Conservation (phyloP, 2,113 vertebrate genomes). For the Cephalopholis sonnerati region DNA sequence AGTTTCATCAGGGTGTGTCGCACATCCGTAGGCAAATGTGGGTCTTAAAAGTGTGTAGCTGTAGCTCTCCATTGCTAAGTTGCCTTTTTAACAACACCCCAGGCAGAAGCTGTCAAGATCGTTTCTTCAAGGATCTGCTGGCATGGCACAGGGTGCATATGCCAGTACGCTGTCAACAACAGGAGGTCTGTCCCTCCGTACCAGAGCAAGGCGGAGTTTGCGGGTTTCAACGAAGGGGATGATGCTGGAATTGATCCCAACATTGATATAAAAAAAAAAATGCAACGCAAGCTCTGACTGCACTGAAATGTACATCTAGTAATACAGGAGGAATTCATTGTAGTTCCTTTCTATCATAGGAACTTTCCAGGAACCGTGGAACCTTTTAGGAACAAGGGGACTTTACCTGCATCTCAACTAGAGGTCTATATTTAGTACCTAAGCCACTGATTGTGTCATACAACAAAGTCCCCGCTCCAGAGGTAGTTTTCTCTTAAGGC, state of each 20-base stretch:
- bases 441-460: not conserved
- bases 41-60: conserved; percentile 12
- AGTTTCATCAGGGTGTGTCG: conserved; percentile 27
- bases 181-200: not conserved
- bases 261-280: conserved; percentile 3
- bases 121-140: not conserved
- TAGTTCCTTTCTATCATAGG: not conserved
- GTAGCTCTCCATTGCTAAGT: not conserved
- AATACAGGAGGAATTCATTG: not conserved
- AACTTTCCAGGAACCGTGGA: not conserved
- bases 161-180: not conserved
- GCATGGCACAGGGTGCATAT: not conserved
- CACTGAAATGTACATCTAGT: not conserved
- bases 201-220: not conserved
- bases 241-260: not conserved
- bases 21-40: conserved; percentile 23
- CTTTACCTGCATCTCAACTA: not conserved
- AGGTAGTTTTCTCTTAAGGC: not conserved
- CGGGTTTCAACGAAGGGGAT: not conserved
- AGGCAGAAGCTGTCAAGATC: not conserved
- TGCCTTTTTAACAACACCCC: not conserved
- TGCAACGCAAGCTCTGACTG: not conserved
- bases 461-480: not conserved
- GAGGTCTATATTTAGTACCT: conserved; percentile 7
- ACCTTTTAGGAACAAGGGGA: not conserved